phyloP scores from a whole-genome alignment of 2,888 invertebrate genomes.

The Epirrhoe alternata region DNA sequence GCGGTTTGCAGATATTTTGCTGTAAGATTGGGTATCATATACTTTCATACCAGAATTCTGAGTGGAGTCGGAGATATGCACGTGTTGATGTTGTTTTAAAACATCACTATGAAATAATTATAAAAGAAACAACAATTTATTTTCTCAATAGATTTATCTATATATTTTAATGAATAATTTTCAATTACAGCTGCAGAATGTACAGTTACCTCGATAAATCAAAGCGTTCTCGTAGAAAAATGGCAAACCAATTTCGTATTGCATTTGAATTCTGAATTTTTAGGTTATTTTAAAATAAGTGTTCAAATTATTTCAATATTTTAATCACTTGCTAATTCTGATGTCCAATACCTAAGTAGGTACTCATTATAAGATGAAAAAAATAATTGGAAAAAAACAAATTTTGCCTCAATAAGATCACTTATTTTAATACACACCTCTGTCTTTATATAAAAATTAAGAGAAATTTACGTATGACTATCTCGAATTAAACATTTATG shows the following conservation, averaged over 20 bases:
- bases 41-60: no score
- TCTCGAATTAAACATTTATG: conserved; percentile 61
- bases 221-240: conserved; percentile 72
- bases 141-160: conserved; percentile 85
- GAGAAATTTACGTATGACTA: conserved; percentile 41
- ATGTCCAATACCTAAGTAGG: neutral
- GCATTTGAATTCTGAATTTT: conserved; percentile 60
- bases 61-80: no score
- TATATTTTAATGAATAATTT: conserved; percentile 85
- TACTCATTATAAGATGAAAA: neutral
- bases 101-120: neutral
- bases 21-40: no score
- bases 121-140: conserved; percentile 61
- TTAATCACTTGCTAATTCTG: no score
- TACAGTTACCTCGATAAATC: conserved; percentile 70
- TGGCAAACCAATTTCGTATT: conserved; percentile 70
- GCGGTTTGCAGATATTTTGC: no score
- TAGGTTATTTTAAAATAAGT: conserved; percentile 22
- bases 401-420: conserved; percentile 6
- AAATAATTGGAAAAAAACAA: neutral
- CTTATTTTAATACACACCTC: conserved; percentile 14
- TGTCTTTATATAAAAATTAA: conserved; percentile 26
- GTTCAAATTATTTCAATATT: conserved; percentile 3
- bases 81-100: neutral
- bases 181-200: conserved; percentile 78